Evolutionary conservation across 2,113 vertebrate genomes (phyloP), one percentile per base, ranked within the genome.

Genomic region (Eonycteris spelaea): DNA sequence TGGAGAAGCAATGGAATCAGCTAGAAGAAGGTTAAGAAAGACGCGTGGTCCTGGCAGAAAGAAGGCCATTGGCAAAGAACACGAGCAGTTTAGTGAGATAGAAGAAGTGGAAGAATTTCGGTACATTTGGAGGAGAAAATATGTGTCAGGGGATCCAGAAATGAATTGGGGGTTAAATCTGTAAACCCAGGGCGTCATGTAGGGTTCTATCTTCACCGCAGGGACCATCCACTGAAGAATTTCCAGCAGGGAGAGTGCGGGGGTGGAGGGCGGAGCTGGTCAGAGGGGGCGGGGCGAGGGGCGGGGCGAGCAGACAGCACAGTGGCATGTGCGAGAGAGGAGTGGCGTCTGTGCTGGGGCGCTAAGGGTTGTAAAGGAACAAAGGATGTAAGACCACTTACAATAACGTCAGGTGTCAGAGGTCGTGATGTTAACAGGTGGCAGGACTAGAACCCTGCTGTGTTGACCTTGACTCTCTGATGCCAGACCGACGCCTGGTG

Each of bases 271-370:
- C 16, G 16, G 5, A 57, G 21, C 18, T 14, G 26, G 68, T 48
- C 30, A 21, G 35, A 13, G 2, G 30, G 48, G 13, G 48, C 48
- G 13, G 48, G 1, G 48, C 13, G 48, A 48, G 45, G 2, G 11
- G 45, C 45, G 10, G 3, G 48, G 48, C 48, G 13, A 14, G 45
- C 5, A 6, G 68, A 7, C 4, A 2, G 1, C 35, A 3, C 7
- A 3, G 35, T 28, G 1, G 30, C 38, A 3, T 5, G 5, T 11
- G 13, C 16, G 51, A 28, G 21, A 51, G 43, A 55, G 2, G 61
- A 22, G 15, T 6, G 2, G 0, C 0, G 0, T 3, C 1, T 38
- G 53, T 0, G 4, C 6, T 6, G 6, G 15, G 5, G 0, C 9
- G 2, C 30, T n/a, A 18, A 14, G 3, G 2, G 55, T 48, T 43